Base-by-base conservation (phyloP, 2,888 invertebrate genomes). In the Phorcus lineatus region DNA sequence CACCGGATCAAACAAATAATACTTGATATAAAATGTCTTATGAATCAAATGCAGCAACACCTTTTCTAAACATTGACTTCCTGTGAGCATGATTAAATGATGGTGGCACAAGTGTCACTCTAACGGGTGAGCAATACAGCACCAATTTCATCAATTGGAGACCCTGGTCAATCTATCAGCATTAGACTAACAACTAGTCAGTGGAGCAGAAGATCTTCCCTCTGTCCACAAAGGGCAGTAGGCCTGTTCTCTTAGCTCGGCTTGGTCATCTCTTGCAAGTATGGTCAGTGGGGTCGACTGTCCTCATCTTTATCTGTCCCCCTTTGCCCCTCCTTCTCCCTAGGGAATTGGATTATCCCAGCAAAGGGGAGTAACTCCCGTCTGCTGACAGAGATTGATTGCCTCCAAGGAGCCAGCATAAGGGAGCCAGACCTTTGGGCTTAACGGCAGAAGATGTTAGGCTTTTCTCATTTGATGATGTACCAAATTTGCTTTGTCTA, bases 401-500 rank as follows among this genome's bases (percentile, higher is more conserved):
- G 19, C 47, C 47, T 36, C 70, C 70, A 70, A 36, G 16, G 31
- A 70, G 36, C 19, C 31, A 70, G 28, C 31, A 36, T 36, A 70
- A 70, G 36, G 70, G 70, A 70, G 70, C n/a, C 36, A 70, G 40
- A 40, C n/a, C 40, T 70, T 40, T 36, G 19, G 70, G 70, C 70
- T 19, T 16, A 11, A 40, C 19, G 31, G 70, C 70, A 36, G 16
- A 70, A 36, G 40, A 70, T 70, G 70, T 36, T 19, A 40, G 70
- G 70, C 19, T 19, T 70, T 70, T 31, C 70, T 31, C 28, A 31
- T 31, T 40, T 70, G 70, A 70, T 70, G 40, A 31, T 70, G 70
- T 70, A 70, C 70, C 36, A 31, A 70, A 36, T 70, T 70, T 70
- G 70, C 70, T 70, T 70, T 70, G 70, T 70, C 70, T 70, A 70